A percentile compares a stretch with the other conserved stretches of the same genome.
These are phyloP conservation scores for Harpagoxenus sublaevis DNA, from an alignment of 2,888 invertebrate genomes.

Conservation along the genomic window DNA sequence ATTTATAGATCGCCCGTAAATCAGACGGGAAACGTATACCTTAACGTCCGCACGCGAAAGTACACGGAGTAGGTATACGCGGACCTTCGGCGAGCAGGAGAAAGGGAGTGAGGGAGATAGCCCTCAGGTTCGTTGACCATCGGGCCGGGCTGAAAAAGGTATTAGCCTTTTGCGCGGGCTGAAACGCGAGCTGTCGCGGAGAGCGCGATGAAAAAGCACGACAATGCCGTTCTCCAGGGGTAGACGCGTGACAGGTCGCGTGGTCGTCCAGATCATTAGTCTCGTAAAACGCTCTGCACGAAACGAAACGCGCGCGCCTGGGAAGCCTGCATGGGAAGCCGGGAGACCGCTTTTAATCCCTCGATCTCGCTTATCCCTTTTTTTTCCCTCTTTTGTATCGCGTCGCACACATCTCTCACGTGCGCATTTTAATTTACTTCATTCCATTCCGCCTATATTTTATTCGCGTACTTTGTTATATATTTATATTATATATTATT, in stretches of 20 bases:
- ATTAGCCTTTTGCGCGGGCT: conserved; percentile 32
- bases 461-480: neutral
- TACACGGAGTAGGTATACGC: neutral
- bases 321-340: conserved; percentile 6
- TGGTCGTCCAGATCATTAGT: conserved; percentile 60
- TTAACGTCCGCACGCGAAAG: conserved; percentile 31
- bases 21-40: conserved; percentile 30
- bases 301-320: conserved; percentile 43
- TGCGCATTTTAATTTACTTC: neutral
- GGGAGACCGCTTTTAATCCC: conserved; percentile 20
- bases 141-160: conserved; percentile 46
- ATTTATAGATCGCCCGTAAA: conserved; percentile 44
- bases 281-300: conserved; percentile 47
- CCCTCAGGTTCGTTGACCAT: conserved; percentile 61
- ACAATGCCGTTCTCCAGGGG: conserved; percentile 46
- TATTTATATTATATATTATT: neutral
- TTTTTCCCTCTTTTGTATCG: neutral
- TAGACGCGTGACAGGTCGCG: conserved; percentile 52
- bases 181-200: conserved; percentile 15
- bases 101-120: neutral
- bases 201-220: conserved; percentile 49
- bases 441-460: too few relatives aligned
- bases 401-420: neutral
- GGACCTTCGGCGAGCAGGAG: conserved; percentile 31
- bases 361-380: neutral